These are phyloP conservation scores for Pygmarrhopalites habei DNA, from an alignment of 1,140 invertebrate species.

Conservation along the genomic window DNA sequence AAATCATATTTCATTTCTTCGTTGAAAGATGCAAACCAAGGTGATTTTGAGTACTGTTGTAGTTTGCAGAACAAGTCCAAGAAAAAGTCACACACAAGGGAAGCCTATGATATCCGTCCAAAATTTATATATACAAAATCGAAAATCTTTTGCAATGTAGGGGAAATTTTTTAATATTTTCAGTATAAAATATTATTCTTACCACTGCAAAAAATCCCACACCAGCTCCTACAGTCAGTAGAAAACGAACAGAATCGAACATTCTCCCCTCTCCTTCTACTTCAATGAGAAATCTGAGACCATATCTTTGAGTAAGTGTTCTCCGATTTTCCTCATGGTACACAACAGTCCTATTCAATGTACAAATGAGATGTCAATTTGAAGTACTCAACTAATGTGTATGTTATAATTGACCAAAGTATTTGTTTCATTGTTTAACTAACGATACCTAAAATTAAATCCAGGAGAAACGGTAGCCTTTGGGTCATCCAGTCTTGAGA, in stretches of 20 bases:
- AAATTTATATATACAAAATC: too few relatives aligned
- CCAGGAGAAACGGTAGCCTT: conserved; percentile 41
- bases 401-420: neutral
- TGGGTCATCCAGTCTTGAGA: conserved; percentile 45
- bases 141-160: too few relatives aligned
- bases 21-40: conserved; percentile 14
- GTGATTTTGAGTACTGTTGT: conserved; percentile 2
- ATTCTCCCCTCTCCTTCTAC: conserved; percentile 49
- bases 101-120: conserved; percentile 13
- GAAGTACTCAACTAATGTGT: neutral
- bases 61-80: conserved; percentile 21
- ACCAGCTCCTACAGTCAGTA: conserved; percentile 50
- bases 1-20: conserved; percentile 32
- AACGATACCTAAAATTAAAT: conserved; percentile 44
- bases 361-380: neutral
- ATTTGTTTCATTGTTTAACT: too few relatives aligned
- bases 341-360: conserved; percentile 17
- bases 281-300: conserved; percentile 49
- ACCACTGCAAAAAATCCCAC: conserved; percentile 49
- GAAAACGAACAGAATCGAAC: conserved; percentile 48
- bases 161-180: too few relatives aligned
- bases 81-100: conserved; percentile 22
- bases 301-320: conserved; percentile 49
- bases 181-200: too few relatives aligned
- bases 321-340: conserved; percentile 36